Percentiles rank a stretch among this genome's conserved stretches.
Evolutionary conservation across 2,113 vertebrate species (phyloP).

Genomic region (Pitta sordida): DNA sequence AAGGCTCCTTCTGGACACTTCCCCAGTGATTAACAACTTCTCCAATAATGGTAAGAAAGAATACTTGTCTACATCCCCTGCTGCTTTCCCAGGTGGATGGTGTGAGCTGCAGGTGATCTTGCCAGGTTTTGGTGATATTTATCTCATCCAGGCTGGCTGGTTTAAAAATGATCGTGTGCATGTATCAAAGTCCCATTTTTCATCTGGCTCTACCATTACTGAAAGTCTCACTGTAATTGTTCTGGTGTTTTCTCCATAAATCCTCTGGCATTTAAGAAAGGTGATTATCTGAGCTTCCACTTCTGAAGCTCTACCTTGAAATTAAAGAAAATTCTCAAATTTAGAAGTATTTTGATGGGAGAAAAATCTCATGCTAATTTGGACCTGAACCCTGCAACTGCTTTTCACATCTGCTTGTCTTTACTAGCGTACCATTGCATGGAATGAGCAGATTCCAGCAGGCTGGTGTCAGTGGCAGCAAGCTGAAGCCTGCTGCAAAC

Average conservation of each 20-base stretch:
- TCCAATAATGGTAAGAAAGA: background rate
- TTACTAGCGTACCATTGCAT: background rate
- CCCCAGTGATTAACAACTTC: background rate
- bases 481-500: slow-evolving; percentile 21
- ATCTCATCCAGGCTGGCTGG: background rate
- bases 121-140: background rate
- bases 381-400: background rate
- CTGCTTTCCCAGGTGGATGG: background rate
- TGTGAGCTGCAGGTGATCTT: background rate
- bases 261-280: background rate
- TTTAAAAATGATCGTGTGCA: background rate
- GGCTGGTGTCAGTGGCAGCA: background rate
- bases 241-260: background rate
- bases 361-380: background rate
- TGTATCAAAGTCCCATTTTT: background rate
- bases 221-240: background rate
- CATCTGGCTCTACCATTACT: background rate
- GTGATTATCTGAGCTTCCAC: background rate
- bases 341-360: background rate
- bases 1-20: background rate
- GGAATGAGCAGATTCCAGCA: slow-evolving; percentile 18
- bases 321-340: background rate
- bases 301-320: background rate
- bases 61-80: background rate
- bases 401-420: background rate